Base-by-base conservation (phyloP, 2,797 vertebrate genomes). In the Meda fulgida region DNA sequence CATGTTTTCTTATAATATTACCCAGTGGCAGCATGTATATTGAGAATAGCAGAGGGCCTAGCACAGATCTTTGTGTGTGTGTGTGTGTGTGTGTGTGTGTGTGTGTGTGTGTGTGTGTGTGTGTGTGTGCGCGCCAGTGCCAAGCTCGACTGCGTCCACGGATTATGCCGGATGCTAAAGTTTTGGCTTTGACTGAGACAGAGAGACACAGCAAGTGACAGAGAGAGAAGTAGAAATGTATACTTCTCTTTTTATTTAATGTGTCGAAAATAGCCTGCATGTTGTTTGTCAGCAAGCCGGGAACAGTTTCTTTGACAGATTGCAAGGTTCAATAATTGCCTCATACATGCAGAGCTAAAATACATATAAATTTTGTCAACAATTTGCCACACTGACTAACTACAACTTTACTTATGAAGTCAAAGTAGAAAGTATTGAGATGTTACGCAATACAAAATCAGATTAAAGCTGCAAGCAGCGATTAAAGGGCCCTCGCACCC, bases 361-460 rank as follows among this genome's bases (percentile, higher is more conserved):
- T 31, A 65, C 26, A 65, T 63, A n/a, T 60, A 46, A 58, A 51
- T 60, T 78, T 43, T 84, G 53, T 84, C 31, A 71, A 79, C 76
- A 65, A 38, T 78, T 78, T 84, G 48, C 19, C 34, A 55, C 8
- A 36, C 21, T 38, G 46, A 58, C 75, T 46, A 51, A 83, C 38
- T 34, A 13, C 21, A 83, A 75, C 40, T 75, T 83, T 46, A 46
- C 46, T 65, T 73, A 8, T 73, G 53, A 82, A 63, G 53, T 63
- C 48, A 36, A 75, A 83, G 67, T 43, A 29, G 70, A 51, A 73
- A 19, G 43, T 75, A 48, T 48, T 73, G 26, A 13, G 70, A 43
- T 80, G 46, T 26, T 40, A 78, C 8, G 7, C 36, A 78, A 26
- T 13, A 26, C 34, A 78, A 76, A 76, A 77, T 40, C 11, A 18